Base-by-base conservation (phyloP, 2,113 vertebrate genomes). In the Dasyprocta punctata region DNA sequence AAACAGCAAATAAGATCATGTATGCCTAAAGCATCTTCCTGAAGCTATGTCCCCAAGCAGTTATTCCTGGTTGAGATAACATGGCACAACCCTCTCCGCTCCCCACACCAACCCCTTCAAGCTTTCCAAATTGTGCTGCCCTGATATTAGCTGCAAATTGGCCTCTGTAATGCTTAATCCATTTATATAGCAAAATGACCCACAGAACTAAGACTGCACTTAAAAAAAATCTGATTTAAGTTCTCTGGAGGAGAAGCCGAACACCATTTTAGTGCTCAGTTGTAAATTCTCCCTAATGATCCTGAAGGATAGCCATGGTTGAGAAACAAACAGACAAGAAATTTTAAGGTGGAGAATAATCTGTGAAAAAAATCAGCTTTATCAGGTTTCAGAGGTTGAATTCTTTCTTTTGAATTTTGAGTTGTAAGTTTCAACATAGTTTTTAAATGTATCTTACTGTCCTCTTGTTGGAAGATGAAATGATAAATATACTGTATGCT, bases 61-160 rank as follows among this genome's bases (percentile, higher is more conserved):
- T 7, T 24, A 3, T 26, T 4, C 19, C 6, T 5, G 11, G 38
- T 5, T 56, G 44, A 3, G 4, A 3, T 11, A 38, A n/a, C 2
- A 26, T 0, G 3, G 22, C 9, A 14, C 1, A 8, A 0, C 0
- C 12, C 13, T 4, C 1, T 0, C 5, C 7, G n/a, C n/a, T n/a
- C n/a, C n/a, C 11, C 61, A 30, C 61, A 63, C 33, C 5, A 30
- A 6, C 20, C 77, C 3, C 5, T 26, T 14, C n/a, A 20, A 20
- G 38, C 22, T 2, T 73, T 38, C 36, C 1, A 2, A 81, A 24
- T 1, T n/a, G 0, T 0, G 8, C 3, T 16, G 1, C 8, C 36
- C 22, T n/a, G 26, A 22, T 75, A 30, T 26, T 14, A 41, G 33
- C 14, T 36, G 28, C 1, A 65, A 12, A 22, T 16, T 7, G 4